A percentile compares a stretch with the other conserved stretches of the same genome.
phyloP scores from a whole-genome alignment of 2,113 vertebrate genomes.

The Cyanocitta stelleri region DNA sequence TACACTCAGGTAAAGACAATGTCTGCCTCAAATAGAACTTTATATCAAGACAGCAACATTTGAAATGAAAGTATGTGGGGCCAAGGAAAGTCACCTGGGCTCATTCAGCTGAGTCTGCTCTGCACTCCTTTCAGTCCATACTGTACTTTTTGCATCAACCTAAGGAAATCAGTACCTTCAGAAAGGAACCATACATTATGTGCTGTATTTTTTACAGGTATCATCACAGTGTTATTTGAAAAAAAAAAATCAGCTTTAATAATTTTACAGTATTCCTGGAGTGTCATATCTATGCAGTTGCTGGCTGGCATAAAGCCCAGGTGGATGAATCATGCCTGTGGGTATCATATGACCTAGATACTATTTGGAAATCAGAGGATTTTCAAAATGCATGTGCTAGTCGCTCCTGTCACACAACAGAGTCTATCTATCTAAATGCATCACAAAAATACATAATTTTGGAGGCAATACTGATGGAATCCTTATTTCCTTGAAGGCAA shows the following conservation, averaged over 20 bases:
- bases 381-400: background rate
- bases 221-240: background rate
- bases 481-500: background rate
- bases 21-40: background rate
- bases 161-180: background rate
- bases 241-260: background rate
- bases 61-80: background rate
- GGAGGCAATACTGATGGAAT: background rate
- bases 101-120: background rate
- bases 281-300: background rate
- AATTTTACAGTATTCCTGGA: background rate
- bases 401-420: background rate
- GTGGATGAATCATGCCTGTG: conserved; percentile 43
- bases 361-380: background rate
- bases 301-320: conserved; percentile 45
- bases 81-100: background rate
- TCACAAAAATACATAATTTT: background rate
- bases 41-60: background rate
- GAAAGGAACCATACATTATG: background rate
- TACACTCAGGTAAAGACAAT: background rate
- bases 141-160: background rate
- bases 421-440: background rate
- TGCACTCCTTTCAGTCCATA: background rate
- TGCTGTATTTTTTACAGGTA: background rate
- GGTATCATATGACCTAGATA: conserved; percentile 38